These are phyloP conservation scores for Epizoanthus illoricatus DNA, from an alignment of 92 coral and sea anemone species.

Conservation along the genomic window DNA sequence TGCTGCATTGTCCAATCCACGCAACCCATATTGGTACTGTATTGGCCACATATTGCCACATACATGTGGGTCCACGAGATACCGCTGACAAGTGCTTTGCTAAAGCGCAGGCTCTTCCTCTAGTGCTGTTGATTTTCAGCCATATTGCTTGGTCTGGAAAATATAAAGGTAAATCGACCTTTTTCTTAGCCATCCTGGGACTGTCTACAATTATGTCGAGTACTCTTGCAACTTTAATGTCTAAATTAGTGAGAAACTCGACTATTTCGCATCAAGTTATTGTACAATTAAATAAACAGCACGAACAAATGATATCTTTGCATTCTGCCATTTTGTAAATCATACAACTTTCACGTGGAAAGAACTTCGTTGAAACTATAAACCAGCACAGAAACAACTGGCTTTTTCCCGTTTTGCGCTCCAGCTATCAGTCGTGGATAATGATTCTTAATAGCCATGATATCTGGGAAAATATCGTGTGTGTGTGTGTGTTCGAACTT, in stretches of 20 bases:
- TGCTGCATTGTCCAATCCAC: not conserved
- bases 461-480: no score
- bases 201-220: not conserved
- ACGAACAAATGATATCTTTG: not conserved
- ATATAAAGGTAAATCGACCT: slow-evolving; percentile 48
- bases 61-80: not conserved
- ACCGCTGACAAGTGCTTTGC: slow-evolving; percentile 30
- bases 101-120: slow-evolving; percentile 60
- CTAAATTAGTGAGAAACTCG: not conserved
- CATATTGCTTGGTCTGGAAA: slow-evolving; percentile 50
- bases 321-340: not conserved
- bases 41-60: not conserved
- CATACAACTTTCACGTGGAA: not conserved
- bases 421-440: no score
- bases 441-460: no score
- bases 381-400: no score
- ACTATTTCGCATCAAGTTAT: not conserved
- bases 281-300: not conserved
- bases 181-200: slow-evolving; percentile 8
- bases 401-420: no score
- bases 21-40: slow-evolving; percentile 2
- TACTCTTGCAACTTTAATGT: not conserved
- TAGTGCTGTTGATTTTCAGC: slow-evolving; percentile 52
- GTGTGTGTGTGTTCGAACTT: no score
- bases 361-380: not conserved